Evolutionary conservation across 2,113 vertebrate species (phyloP).

Genomic region (Abramis brama): DNA sequence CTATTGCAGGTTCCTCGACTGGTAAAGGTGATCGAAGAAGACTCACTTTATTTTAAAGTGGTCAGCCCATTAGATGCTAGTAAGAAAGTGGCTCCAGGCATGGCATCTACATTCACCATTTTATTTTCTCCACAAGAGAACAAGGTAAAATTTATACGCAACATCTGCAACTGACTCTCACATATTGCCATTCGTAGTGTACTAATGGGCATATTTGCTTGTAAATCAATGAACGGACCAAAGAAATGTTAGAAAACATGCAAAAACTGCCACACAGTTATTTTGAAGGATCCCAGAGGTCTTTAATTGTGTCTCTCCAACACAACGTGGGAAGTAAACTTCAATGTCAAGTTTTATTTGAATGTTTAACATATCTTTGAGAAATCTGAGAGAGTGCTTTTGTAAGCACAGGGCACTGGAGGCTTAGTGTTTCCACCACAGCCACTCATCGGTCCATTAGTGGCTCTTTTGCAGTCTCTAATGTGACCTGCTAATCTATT

Average conservation of each 20-base stretch:
- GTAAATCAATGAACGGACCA: background rate
- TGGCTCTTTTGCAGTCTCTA: conserved; percentile 10
- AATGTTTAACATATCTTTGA: conserved; percentile 11
- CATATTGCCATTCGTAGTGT: background rate
- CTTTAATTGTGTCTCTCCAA: conserved; percentile 24
- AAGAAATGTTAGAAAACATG: background rate
- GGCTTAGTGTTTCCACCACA: conserved; percentile 52
- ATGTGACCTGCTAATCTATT: conserved; percentile 36
- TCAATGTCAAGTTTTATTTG: conserved; percentile 19
- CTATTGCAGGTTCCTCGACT: conserved; percentile 73
- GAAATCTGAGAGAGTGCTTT: conserved; percentile 53
- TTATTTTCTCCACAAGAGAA: conserved; percentile 82
- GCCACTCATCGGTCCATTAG: conserved; percentile 56
- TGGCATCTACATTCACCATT: conserved; percentile 73
- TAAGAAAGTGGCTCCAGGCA: conserved; percentile 79
- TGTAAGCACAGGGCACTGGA: conserved; percentile 60
- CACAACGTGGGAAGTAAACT: background rate
- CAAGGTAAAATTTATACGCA: conserved; percentile 76
- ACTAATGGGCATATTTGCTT: background rate
- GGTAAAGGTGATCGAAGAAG: conserved; percentile 79
- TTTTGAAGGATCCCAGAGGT: too few relatives aligned
- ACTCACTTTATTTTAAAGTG: conserved; percentile 81
- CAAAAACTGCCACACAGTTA: background rate
- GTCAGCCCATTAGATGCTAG: conserved; percentile 63
- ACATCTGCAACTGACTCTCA: background rate